A percentile compares a stretch with the other conserved stretches of the same genome.
phyloP scores from a whole-genome alignment of 2,888 invertebrate genomes.

The Drosophila multiciliata region DNA sequence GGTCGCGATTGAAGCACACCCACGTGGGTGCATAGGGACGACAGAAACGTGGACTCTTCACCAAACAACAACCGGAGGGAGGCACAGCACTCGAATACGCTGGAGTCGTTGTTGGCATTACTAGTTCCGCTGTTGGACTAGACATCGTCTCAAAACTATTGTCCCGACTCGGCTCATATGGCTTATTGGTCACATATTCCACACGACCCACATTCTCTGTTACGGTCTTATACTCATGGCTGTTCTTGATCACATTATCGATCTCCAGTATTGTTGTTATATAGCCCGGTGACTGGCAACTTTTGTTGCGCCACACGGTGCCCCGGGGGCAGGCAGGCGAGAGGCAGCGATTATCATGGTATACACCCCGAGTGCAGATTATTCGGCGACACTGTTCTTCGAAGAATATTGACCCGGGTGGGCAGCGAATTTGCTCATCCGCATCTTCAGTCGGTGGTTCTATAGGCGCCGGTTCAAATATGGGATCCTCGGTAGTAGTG shows the following conservation, averaged over 20 bases:
- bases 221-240: conserved; percentile 40
- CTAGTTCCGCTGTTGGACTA: background rate
- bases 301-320: conserved; percentile 70
- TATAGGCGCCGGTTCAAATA: background rate
- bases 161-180: conserved; percentile 47
- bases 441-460: conserved; percentile 9
- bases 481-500: conserved; percentile 22
- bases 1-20: conserved; percentile 66
- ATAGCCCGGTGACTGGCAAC: conserved; percentile 70
- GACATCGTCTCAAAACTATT: conserved; percentile 5
- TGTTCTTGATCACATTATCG: conserved; percentile 69
- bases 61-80: conserved; percentile 58
- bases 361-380: conserved; percentile 70
- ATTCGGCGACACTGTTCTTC: conserved; percentile 68
- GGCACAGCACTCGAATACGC: conserved; percentile 1
- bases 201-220: conserved; percentile 60
- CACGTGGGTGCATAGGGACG: conserved; percentile 66
- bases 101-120: background rate
- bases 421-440: conserved; percentile 59
- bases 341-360: conserved; percentile 66
- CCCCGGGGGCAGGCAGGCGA: conserved; percentile 70
- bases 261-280: conserved; percentile 77
- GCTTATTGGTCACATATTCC: conserved; percentile 44
- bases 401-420: conserved; percentile 60
- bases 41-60: conserved; percentile 73